Percentiles rank a stretch among this genome's conserved stretches.
Conservation (phyloP, 2,113 vertebrate species). For the Lamprologus sp. region DNA sequence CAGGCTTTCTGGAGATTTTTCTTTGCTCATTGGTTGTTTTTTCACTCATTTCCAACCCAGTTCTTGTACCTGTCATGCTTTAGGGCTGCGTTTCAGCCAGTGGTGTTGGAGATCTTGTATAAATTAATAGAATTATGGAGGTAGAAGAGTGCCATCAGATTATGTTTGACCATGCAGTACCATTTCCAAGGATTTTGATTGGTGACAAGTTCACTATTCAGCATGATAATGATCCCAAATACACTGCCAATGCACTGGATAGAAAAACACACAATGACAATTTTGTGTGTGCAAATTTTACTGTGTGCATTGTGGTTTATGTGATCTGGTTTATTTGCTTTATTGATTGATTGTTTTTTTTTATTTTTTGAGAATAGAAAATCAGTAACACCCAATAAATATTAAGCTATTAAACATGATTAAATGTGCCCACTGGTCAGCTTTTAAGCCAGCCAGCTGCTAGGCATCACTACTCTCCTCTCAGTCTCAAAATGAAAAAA, state of each 20-base stretch:
- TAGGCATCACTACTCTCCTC: not conserved
- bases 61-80: not conserved
- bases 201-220: not conserved
- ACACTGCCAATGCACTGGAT: not conserved
- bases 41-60: not conserved
- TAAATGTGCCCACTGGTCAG: not conserved
- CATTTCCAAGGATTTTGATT: not conserved
- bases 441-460: not conserved
- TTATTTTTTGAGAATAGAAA: not conserved
- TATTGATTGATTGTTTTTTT: not conserved
- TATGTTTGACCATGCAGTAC: rapidly evolving
- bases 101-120: not conserved
- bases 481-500: not conserved
- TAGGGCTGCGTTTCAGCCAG: not conserved
- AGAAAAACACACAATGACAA: not conserved
- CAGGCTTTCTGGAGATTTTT: not conserved
- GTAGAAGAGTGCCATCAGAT: not conserved
- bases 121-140: not conserved
- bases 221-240: not conserved
- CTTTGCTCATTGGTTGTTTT: not conserved
- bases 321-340: not conserved
- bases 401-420: not conserved
- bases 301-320: not conserved
- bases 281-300: not conserved
- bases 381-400: not conserved